Evolutionary conservation across 1,140 invertebrate genomes (phyloP), one percentile per base, ranked within the genome.

Genomic region (Panulirus ornatus): DNA sequence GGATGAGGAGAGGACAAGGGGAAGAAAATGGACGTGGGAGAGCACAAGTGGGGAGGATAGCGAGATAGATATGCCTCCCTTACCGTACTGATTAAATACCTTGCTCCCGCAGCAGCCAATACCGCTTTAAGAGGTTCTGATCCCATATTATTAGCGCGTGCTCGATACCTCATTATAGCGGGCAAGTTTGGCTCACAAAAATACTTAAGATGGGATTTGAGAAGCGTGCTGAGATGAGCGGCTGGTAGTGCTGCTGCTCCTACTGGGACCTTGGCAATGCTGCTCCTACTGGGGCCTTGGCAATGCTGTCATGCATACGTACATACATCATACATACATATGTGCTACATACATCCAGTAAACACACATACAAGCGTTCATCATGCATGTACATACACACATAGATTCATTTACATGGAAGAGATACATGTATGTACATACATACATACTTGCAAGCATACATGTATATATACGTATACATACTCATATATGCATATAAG

Each of bases 81-180:
- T 89, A 89, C 87, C 78, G 76, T 89, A 66, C 87, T 89, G 87
- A 89, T 89, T 89, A 89, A 89, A 82, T 89, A 89, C 87, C 87
- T 82, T 89, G n/a, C 78, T 73, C 87, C 58, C 27, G 76, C 78
- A 82, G 78, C 54, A 82, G 76, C 78, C 78, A 89, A 89, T 89
- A 89, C 87, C 76, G 70, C 83, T 79, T 89, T 89, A 89, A 71
- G 87, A 83, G 87, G 87, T 89, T 89, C 83, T 89, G 87, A 89
- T 89, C 87, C 87, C 47, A 71, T 89, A 89, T 89, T 89, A 89
- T 89, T 89, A 89, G 87, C 87, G 66, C 87, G 78, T 71, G 87
- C 51, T 73, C 78, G 87, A 89, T 89, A 89, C 87, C 87, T 89
- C 87, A 89, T 89, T 89, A 89, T 89, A 73, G 78, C 87, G 58